phyloP scores from a whole-genome alignment of 2,888 invertebrate genomes.

The Eremobia ochroleuca region DNA sequence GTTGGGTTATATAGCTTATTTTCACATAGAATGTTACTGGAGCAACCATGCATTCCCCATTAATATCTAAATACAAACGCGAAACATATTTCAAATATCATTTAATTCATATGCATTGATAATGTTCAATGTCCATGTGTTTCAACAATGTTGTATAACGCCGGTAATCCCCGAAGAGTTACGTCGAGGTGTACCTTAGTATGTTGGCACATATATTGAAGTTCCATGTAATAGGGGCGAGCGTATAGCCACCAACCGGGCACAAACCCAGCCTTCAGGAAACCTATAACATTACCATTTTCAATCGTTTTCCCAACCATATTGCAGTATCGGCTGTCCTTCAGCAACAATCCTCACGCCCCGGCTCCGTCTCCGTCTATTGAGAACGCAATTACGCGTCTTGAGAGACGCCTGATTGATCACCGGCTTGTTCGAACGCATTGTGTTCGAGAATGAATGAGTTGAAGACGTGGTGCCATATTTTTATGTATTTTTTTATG shows the following conservation, averaged over 20 bases:
- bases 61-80: neutral
- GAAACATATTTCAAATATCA: neutral
- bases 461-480: neutral
- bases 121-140: too few species aligned
- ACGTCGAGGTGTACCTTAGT: neutral
- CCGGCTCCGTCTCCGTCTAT: slow-evolving; percentile 35
- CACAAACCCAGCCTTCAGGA: neutral
- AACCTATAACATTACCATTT: neutral
- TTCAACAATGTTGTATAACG: neutral
- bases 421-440: slow-evolving; percentile 43
- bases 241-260: neutral
- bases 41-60: neutral
- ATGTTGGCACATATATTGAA: neutral
- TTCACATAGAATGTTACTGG: neutral
- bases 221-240: neutral
- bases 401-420: slow-evolving; percentile 48
- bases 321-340: neutral
- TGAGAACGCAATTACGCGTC: slow-evolving; percentile 54
- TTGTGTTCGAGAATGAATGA: slow-evolving; percentile 24
- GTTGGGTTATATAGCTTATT: neutral
- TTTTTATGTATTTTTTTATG: slow-evolving; percentile 1
- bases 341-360: neutral
- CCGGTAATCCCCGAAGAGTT: neutral
- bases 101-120: neutral
- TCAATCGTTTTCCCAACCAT: neutral